Percentiles rank a stretch among this genome's conserved stretches.
These are phyloP conservation scores for Linepithema humile DNA, from an alignment of 1,140 invertebrate genomes.

Conservation along the genomic window DNA sequence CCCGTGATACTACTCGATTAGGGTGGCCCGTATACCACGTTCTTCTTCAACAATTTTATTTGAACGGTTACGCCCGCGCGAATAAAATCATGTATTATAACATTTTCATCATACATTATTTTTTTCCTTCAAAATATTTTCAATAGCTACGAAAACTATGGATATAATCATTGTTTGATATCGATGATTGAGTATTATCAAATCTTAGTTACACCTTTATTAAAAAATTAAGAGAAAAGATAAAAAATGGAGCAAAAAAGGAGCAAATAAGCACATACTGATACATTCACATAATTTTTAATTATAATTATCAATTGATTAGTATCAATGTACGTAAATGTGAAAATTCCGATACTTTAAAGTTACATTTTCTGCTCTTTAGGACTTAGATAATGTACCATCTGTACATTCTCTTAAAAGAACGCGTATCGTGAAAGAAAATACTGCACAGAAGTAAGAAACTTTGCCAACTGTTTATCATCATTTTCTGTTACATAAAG, in stretches of 20 bases:
- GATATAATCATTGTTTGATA: neutral
- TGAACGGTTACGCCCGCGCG: neutral
- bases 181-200: neutral
- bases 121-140: neutral
- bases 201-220: neutral
- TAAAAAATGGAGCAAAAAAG: no score
- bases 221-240: neutral
- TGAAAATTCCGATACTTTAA: neutral
- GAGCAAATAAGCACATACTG: no score
- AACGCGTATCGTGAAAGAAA: neutral
- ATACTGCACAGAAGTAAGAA: neutral
- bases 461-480: neutral
- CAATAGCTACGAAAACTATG: neutral
- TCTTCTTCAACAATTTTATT: neutral
- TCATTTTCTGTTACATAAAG: neutral
- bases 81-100: neutral
- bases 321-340: neutral
- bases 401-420: neutral
- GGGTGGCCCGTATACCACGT: neutral
- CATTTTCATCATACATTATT: neutral
- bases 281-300: neutral
- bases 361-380: conserved; percentile 22
- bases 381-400: conserved; percentile 4
- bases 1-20: conserved; percentile 28
- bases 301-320: conserved; percentile 29